Evolutionary conservation across 2,888 invertebrate species (phyloP).

Genomic region (Drosophila demipolita): DNA sequence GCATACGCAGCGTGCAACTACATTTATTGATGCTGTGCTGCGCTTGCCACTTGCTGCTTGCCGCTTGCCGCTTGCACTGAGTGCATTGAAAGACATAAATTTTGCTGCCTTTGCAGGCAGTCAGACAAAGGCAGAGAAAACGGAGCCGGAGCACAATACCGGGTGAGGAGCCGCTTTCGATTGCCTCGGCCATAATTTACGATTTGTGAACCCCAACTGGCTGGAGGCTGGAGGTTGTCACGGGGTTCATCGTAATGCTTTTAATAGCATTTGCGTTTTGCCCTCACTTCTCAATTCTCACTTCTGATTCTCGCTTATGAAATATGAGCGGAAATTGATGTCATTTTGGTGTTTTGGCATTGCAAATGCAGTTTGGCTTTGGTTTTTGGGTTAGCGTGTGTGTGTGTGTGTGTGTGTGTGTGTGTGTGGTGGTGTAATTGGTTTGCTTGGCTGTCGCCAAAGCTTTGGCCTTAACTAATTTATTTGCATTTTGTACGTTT

Average conservation of each 20-base stretch:
- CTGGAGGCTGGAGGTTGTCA: slow-evolving; percentile 39
- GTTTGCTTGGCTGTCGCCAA: slow-evolving; percentile 55
- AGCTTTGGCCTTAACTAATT: slow-evolving; percentile 53
- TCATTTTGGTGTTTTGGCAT: slow-evolving; percentile 56
- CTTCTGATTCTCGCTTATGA: slow-evolving; percentile 41
- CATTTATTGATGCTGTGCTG: slow-evolving; percentile 58
- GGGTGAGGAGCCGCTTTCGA: slow-evolving; percentile 45
- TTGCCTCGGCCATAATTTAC: slow-evolving; percentile 62
- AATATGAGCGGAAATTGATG: slow-evolving; percentile 66
- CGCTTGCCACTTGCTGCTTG: slow-evolving; percentile 10
- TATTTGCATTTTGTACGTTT: slow-evolving; percentile 28
- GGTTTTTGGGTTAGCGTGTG: slow-evolving; percentile 10
- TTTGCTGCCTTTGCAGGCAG: slow-evolving; percentile 30
- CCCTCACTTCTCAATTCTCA: slow-evolving; percentile 5
- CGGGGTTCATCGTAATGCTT: slow-evolving; percentile 59
- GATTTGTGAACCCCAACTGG: slow-evolving; percentile 35
- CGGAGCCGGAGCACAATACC: slow-evolving; percentile 22
- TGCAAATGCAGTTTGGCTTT: slow-evolving; percentile 44
- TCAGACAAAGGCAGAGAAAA: slow-evolving; percentile 32
- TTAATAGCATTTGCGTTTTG: slow-evolving; percentile 59
- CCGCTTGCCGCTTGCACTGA: slow-evolving; percentile 10
- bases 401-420: slow-evolving; percentile 10
- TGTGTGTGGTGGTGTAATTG: slow-evolving; percentile 42
- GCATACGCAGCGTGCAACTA: slow-evolving; percentile 62
- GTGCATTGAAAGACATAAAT: slow-evolving; percentile 59